Conservation (phyloP, 2,888 invertebrate species). For the Osedax frankpressi region DNA sequence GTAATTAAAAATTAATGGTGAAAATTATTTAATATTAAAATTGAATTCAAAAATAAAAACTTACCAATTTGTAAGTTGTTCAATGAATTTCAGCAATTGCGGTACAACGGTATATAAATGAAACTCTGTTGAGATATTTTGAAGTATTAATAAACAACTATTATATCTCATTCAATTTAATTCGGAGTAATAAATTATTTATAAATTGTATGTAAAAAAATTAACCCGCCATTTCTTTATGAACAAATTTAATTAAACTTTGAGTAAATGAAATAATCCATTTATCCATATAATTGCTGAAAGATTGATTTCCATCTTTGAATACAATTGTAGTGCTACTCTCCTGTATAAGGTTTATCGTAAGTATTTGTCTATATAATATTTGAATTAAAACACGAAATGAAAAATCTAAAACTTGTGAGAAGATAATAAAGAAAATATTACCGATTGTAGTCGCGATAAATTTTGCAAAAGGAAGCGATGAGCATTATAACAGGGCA, state of each 20-base stretch:
- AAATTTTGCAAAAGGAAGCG: conserved; percentile 87
- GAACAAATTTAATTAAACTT: conserved; percentile 72
- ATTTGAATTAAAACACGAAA: too few relatives aligned
- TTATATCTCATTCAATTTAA: too few relatives aligned
- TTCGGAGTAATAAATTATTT: neutral
- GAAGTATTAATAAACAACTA: neutral
- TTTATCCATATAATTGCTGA: conserved; percentile 74
- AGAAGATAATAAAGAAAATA: conserved; percentile 14
- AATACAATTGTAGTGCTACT: conserved; percentile 45
- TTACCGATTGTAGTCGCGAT: conserved; percentile 59
- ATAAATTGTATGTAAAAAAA: too few relatives aligned
- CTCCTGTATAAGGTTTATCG: conserved; percentile 40
- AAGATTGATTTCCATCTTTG: conserved; percentile 29
- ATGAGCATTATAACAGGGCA: conserved; percentile 71
- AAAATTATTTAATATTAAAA: too few relatives aligned
- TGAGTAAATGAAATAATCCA: conserved; percentile 97
- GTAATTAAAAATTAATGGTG: too few relatives aligned
- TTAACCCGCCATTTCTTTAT: conserved; percentile 68
- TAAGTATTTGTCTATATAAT: too few relatives aligned
- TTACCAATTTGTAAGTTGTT: conserved; percentile 87
- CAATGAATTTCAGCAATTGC: conserved; percentile 81
- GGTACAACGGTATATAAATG: conserved; percentile 89
- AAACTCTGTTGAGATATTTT: conserved; percentile 55
- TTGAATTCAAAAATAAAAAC: too few relatives aligned
- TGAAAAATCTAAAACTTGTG: too few relatives aligned